These are phyloP conservation scores for Pterostichus niger DNA, from an alignment of 2,888 invertebrate species.

Conservation along the genomic window DNA sequence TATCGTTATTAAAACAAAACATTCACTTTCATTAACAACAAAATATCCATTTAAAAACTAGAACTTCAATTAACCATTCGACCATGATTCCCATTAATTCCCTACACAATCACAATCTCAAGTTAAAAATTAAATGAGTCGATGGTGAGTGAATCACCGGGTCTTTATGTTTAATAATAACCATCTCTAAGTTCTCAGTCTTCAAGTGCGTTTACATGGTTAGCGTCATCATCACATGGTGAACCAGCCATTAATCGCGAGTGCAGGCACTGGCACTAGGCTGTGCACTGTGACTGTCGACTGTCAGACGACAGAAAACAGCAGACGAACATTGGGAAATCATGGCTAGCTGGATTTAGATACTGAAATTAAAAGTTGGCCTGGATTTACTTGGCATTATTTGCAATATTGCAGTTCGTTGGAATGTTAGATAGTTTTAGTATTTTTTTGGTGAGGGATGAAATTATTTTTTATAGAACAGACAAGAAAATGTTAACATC, in stretches of 20 bases:
- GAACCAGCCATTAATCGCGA: background rate
- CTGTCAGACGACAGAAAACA: background rate
- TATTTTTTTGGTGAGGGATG: too few species aligned
- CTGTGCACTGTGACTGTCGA: background rate
- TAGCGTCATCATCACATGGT: background rate
- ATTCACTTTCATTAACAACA: too few species aligned
- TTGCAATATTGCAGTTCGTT: background rate
- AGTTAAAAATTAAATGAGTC: slow-evolving; percentile 20
- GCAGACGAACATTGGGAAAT: background rate
- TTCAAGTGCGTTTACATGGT: slow-evolving; percentile 11
- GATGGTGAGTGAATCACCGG: slow-evolving; percentile 51
- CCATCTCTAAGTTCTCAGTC: background rate
- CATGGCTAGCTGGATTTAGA: too few species aligned
- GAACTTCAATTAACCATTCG: too few species aligned
- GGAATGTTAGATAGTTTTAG: too few species aligned
- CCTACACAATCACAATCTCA: background rate
- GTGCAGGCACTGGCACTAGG: background rate
- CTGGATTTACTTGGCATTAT: background rate
- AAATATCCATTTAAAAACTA: too few species aligned
- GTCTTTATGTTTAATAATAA: slow-evolving; percentile 54
- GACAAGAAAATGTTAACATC: too few species aligned
- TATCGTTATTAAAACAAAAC: too few species aligned
- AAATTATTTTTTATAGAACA: too few species aligned
- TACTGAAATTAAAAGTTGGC: too few species aligned
- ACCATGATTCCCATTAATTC: background rate